Base-by-base conservation (phyloP, 2,888 invertebrate species). In the Philopedon plagiatum region DNA sequence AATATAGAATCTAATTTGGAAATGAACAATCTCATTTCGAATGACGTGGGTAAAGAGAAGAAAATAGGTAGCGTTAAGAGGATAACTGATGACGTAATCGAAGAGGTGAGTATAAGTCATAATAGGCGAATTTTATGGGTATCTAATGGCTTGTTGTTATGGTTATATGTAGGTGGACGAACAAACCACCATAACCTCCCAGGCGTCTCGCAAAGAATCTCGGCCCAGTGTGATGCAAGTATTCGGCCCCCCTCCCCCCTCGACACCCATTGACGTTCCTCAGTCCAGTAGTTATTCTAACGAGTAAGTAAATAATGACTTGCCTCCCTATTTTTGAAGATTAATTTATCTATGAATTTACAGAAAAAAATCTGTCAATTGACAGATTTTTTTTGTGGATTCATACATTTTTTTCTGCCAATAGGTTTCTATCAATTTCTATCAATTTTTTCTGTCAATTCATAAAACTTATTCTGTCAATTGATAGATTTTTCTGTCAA, bases 111-210 rank as follows among this genome's bases (percentile, higher is more conserved):
- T 51, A 13, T 9, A 49, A 56, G n/a, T n/a, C n/a, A n/a, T n/a
- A n/a, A n/a, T n/a, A n/a, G n/a, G n/a, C n/a, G n/a, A n/a, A n/a
- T n/a, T n/a, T n/a, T n/a, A n/a, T n/a, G n/a, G n/a, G n/a, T n/a
- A n/a, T n/a, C n/a, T n/a, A n/a, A n/a, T n/a, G 32, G 34, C 7
- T 26, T 15, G 26, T 3, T 19, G 2, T 34, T 37, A 4, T 57
- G n/a, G 34, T 34, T 44, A 13, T 44, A n/a, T 32, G 7, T 73
- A 91, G 85, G 91, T 92, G 0, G 95, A 95, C 81, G 95, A 95
- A 81, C 94, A 95, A 83, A 88, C 91, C 80, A 95, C 94, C 8
- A 91, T 94, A 71, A 93, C 92, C 4, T 94, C 94, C 49, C 90
- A 91, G 79, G 85, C 87, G 81, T 83, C 89, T 82, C 82, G 85